A percentile compares a stretch with the other conserved stretches of the same genome.
These are phyloP conservation scores for Phanerotoma sp. DNA, from an alignment of 2,888 invertebrate species.

Conservation along the genomic window DNA sequence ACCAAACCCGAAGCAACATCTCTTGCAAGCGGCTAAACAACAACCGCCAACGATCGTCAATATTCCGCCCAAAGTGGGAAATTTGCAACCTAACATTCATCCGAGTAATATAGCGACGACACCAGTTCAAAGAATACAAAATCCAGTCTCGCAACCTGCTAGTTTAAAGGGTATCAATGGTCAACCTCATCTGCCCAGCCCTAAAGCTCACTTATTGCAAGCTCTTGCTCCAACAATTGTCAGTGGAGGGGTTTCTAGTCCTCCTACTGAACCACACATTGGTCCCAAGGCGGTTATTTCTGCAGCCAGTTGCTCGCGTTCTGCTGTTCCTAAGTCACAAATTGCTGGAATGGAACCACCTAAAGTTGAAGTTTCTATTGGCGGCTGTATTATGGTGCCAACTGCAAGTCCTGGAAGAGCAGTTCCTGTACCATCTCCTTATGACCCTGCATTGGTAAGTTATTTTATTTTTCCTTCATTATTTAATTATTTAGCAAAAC, in stretches of 20 bases:
- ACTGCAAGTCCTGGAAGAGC: constrained; percentile 61
- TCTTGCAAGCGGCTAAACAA: constrained; percentile 58
- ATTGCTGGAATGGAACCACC: constrained; percentile 59
- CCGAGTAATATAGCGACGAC: constrained; percentile 39
- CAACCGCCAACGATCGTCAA: constrained; percentile 49
- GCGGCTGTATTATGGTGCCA: constrained; percentile 62
- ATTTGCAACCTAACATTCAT: constrained; percentile 48
- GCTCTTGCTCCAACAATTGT: constrained; percentile 59
- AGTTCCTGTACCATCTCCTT: constrained; percentile 63
- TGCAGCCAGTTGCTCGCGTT: constrained; percentile 48
- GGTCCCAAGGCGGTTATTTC: constrained; percentile 58
- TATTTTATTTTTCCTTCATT: constrained; percentile 5
- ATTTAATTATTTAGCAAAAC: constrained; percentile 9
- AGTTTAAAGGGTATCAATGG: constrained; percentile 50
- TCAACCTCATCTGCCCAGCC: constrained; percentile 53
- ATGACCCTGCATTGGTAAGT: constrained; percentile 73
- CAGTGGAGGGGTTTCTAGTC: constrained; percentile 62
- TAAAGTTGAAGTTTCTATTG: constrained; percentile 61
- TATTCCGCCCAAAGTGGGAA: constrained; percentile 47
- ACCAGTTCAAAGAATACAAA: constrained; percentile 44
- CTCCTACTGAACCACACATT: constrained; percentile 59
- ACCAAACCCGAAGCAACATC: constrained; percentile 57
- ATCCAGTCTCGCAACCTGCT: constrained; percentile 44
- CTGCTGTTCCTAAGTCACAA: constrained; percentile 27
- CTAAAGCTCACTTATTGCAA: constrained; percentile 56